A percentile compares a stretch with the other conserved stretches of the same genome.
phyloP scores from a whole-genome alignment of 2,113 vertebrate species.

The Cinclus cinclus region DNA sequence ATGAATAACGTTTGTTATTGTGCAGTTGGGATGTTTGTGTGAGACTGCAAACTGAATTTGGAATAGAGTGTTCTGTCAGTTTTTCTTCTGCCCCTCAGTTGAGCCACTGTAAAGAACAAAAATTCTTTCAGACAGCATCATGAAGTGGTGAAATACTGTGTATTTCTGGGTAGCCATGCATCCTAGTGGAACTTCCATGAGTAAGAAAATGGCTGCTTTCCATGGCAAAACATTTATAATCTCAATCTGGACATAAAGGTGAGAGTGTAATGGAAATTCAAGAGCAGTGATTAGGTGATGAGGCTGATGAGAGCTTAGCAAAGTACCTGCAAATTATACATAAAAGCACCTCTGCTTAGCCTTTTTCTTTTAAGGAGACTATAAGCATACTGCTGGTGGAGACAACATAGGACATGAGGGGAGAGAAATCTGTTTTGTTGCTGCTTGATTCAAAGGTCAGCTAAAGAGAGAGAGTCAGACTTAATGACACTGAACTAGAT shows the following conservation, averaged over 20 bases:
- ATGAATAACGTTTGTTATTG: background rate
- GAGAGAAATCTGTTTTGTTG: background rate
- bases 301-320: background rate
- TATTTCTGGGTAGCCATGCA: background rate
- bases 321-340: background rate
- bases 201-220: background rate
- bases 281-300: background rate
- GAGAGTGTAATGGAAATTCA: background rate
- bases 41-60: background rate
- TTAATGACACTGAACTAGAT: background rate
- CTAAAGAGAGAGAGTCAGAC: background rate
- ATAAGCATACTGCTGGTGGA: background rate
- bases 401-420: background rate
- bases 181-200: background rate
- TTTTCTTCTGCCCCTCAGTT: background rate
- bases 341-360: background rate
- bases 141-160: background rate
- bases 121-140: background rate
- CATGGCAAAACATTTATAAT: background rate
- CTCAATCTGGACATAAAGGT: background rate
- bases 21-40: background rate
- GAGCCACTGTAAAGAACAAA: background rate
- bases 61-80: background rate
- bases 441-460: background rate
- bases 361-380: background rate